Conservation (phyloP, 2,113 vertebrate species). For the Fregata magnificens region DNA sequence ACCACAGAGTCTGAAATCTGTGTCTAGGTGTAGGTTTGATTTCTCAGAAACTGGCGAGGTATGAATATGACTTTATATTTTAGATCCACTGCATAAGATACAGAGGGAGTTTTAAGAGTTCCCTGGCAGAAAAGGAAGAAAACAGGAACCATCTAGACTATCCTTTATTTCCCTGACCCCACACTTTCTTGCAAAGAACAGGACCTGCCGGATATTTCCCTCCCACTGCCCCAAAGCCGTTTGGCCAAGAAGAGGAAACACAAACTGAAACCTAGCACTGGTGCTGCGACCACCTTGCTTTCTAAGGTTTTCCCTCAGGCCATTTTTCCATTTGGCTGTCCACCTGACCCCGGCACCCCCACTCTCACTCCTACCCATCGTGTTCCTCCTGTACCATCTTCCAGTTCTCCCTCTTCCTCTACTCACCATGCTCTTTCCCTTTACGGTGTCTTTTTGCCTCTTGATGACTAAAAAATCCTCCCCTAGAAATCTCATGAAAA, state of each 20-base stretch:
- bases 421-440: background rate
- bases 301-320: background rate
- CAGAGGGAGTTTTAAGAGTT: background rate
- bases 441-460: background rate
- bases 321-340: background rate
- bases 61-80: background rate
- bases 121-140: background rate
- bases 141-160: background rate
- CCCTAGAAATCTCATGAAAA: background rate
- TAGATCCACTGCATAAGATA: background rate
- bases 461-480: background rate
- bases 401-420: background rate
- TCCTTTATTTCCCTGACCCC: background rate
- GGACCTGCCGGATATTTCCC: background rate
- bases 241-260: background rate
- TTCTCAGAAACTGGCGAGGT: background rate
- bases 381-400: background rate
- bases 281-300: background rate
- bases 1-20: background rate
- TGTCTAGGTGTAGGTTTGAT: background rate
- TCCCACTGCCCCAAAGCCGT: background rate
- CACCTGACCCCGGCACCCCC: fast-evolving
- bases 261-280: background rate
- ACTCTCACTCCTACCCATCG: background rate
- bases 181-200: background rate